A percentile compares a stretch with the other conserved stretches of the same genome.
Conservation (phyloP, 2,888 invertebrate species). For the Holacanthella duospinosa region DNA sequence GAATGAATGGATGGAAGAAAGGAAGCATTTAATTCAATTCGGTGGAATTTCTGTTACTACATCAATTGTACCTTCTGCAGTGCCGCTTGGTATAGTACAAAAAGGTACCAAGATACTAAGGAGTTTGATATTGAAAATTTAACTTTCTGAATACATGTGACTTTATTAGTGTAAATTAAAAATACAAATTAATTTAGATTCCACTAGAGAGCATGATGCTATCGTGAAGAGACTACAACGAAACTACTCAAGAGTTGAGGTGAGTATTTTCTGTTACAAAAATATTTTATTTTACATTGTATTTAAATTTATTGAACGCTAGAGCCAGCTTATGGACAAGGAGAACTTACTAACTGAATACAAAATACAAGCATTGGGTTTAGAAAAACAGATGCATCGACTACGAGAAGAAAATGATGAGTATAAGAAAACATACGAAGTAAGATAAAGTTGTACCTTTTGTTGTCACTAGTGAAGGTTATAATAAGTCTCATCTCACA, state of each 20-base stretch:
- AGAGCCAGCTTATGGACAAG: conserved; percentile 22
- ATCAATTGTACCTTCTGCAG: not conserved
- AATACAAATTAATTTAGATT: too few species aligned
- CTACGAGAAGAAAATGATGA: conserved; percentile 14
- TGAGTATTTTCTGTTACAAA: not conserved
- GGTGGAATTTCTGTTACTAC: not conserved
- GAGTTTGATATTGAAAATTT: too few species aligned
- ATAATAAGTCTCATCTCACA: too few species aligned
- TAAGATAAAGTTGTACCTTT: not conserved
- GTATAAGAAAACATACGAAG: conserved; percentile 3
- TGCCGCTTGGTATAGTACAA: not conserved
- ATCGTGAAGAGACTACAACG: not conserved
- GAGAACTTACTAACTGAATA: conserved; percentile 23
- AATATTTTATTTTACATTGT: not conserved
- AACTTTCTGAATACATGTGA: too few species aligned
- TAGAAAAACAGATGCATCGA: conserved; percentile 23
- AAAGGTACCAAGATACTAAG: too few species aligned
- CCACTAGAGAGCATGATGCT: too few species aligned
- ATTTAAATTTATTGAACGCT: not conserved
- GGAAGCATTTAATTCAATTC: conserved; percentile 12
- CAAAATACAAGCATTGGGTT: conserved; percentile 17
- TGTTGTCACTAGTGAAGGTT: not conserved
- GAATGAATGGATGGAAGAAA: conserved; percentile 11
- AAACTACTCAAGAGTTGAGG: not conserved
- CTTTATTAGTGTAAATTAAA: too few species aligned